phyloP scores from a whole-genome alignment of 2,888 invertebrate genomes.

The Eupithecia dodoneata region DNA sequence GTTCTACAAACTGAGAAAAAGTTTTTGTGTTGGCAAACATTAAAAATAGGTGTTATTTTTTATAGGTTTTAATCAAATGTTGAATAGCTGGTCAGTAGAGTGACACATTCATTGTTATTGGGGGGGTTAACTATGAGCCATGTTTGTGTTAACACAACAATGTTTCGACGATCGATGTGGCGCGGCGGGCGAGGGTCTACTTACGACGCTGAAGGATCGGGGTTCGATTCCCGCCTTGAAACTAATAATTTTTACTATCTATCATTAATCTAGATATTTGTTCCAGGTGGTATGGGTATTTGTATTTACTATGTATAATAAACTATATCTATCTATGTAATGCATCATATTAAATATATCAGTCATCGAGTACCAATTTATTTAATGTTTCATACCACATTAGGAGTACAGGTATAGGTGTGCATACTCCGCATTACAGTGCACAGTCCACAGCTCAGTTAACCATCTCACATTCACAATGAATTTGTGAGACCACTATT shows the following conservation, averaged over 20 bases:
- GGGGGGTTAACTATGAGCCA: background rate
- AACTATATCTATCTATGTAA: too few relatives aligned
- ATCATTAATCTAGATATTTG: too few relatives aligned
- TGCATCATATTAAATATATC: too few relatives aligned
- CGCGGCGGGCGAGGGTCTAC: too few relatives aligned
- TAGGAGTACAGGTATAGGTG: background rate
- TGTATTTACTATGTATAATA: too few relatives aligned
- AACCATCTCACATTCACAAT: conserved; percentile 4
- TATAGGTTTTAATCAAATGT: background rate
- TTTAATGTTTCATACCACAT: background rate
- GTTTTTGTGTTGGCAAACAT: background rate
- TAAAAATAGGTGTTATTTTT: background rate
- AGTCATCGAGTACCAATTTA: too few relatives aligned
- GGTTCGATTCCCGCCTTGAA: too few relatives aligned
- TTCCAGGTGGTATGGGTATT: too few relatives aligned
- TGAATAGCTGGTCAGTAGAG: background rate
- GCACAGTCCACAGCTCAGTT: background rate
- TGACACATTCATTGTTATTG: background rate
- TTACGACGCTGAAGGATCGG: too few relatives aligned
- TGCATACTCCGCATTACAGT: background rate
- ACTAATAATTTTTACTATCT: too few relatives aligned
- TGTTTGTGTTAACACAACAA: background rate
- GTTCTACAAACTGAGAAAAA: conserved; percentile 95
- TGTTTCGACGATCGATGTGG: background rate
- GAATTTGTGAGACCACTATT: background rate